These are phyloP conservation scores for Antheraea assamensis DNA, from an alignment of 2,888 invertebrate species.

Conservation along the genomic window DNA sequence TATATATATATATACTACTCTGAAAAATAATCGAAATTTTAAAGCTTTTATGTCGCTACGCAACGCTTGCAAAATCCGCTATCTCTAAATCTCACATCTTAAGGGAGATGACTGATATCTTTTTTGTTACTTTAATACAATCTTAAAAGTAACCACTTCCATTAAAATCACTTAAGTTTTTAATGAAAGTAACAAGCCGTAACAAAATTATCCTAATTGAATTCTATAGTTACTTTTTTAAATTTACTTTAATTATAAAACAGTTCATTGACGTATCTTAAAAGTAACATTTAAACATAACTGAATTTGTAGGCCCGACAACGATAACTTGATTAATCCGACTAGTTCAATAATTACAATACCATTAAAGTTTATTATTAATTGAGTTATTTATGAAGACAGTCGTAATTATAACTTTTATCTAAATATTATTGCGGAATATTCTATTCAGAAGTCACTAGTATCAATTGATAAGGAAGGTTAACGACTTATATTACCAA, in stretches of 20 bases:
- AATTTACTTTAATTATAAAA: too few relatives aligned
- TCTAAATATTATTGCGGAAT: constrained; percentile 18
- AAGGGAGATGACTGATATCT: background rate
- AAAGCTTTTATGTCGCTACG: too few relatives aligned
- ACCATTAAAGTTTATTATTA: background rate
- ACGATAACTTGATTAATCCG: background rate
- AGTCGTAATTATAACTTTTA: background rate
- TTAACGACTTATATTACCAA: constrained; percentile 9
- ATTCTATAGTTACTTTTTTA: too few relatives aligned
- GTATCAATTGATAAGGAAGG: background rate
- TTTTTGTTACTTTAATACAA: background rate
- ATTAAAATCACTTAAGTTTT: background rate
- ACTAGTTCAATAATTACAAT: background rate
- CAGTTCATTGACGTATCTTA: background rate
- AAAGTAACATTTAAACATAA: background rate
- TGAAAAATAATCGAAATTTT: too few relatives aligned
- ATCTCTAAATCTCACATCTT: background rate
- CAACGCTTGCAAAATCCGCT: too few relatives aligned
- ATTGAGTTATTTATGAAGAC: background rate
- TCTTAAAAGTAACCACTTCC: background rate
- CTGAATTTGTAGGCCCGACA: background rate
- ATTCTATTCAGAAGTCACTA: constrained; percentile 27
- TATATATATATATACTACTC: too few relatives aligned
- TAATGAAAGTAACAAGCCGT: too few relatives aligned
- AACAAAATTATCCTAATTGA: too few relatives aligned